A percentile compares a stretch with the other conserved stretches of the same genome.
Conservation (phyloP, 2,888 invertebrate species). For the Eristalinus aeneus region DNA sequence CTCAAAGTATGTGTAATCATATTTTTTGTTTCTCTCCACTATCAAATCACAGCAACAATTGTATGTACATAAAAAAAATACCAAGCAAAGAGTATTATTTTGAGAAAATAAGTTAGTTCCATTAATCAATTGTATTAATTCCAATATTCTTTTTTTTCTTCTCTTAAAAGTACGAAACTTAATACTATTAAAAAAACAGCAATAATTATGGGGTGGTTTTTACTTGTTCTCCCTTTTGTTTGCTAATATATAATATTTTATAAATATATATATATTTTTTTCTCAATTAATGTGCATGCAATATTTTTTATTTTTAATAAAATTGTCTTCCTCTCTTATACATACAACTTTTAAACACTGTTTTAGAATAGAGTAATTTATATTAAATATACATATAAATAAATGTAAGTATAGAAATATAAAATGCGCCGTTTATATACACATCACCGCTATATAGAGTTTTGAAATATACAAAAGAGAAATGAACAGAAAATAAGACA, state of each 20-base stretch:
- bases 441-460: slow-evolving; percentile 39
- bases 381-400: slow-evolving; percentile 71
- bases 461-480: slow-evolving; percentile 35
- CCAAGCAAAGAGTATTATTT: slow-evolving; percentile 70
- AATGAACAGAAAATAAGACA: slow-evolving; percentile 74
- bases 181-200: slow-evolving; percentile 49
- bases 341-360: slow-evolving; percentile 42
- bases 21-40: slow-evolving; percentile 21
- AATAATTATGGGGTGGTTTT: slow-evolving; percentile 70
- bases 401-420: slow-evolving; percentile 75
- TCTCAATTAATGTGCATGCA: slow-evolving; percentile 66
- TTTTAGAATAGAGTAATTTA: slow-evolving; percentile 45
- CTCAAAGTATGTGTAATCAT: slow-evolving; percentile 33
- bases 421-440: slow-evolving; percentile 55
- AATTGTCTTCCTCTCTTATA: slow-evolving; percentile 45
- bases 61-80: slow-evolving; percentile 56
- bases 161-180: slow-evolving; percentile 34
- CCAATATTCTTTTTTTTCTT: slow-evolving; percentile 25
- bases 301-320: slow-evolving; percentile 39
- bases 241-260: slow-evolving; percentile 64
- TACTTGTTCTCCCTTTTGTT: slow-evolving; percentile 71
- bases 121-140: slow-evolving; percentile 46
- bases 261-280: slow-evolving; percentile 57
- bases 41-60: slow-evolving; percentile 22
- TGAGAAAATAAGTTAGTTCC: slow-evolving; percentile 36